Evolutionary conservation across 2,113 vertebrate species (phyloP), one percentile per base, ranked within the genome.

Genomic region (Chloroceryle aenea): DNA sequence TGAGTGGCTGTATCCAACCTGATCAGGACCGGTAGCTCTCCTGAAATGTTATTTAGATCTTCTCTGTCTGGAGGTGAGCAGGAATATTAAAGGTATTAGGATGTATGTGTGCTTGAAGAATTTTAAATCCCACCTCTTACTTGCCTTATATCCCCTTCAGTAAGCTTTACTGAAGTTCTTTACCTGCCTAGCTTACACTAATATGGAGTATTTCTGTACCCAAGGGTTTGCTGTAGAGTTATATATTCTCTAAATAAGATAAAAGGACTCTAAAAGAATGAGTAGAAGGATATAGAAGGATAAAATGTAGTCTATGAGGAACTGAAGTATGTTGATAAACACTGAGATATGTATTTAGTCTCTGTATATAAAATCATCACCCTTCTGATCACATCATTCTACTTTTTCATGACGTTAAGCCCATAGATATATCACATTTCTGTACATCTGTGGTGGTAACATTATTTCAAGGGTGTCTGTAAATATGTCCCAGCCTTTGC

Each of bases 21-120:
- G 40, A 43, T 53, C n/a, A 58, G 56, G 16, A 75, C 17, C 42
- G 15, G 36, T 4, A 69, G 27, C 55, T 69, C 32, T 69, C 40
- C 83, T 81, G 68, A 80, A 71, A 34, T 26, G 29, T 45, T 58
- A 14, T 45, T 84, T 47, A 68, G 42, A 14, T 68, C 58, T 92
- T 82, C 17, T 61, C 85, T 73, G 43, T 50, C 78, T 79, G 56
- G 64, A 63, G 47, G 62, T 81, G 78, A 61, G 72, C 32, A 72
- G 82, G 43, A 88, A 95, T 88, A 95, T 82, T 68, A 76, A 72
- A 90, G 42, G 26, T 72, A 68, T 95, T 90, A 72, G 47, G 38
- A 43, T 47, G 5, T 63, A 29, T 20, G 18, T 85, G 56, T 50
- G 47, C 50, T 1, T 81, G 78, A 73, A 82, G 47, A 90, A 68